Evolutionary conservation across 2,888 invertebrate species (phyloP), one percentile per base, ranked within the genome.

Genomic region (Calliphora vomitoria): DNA sequence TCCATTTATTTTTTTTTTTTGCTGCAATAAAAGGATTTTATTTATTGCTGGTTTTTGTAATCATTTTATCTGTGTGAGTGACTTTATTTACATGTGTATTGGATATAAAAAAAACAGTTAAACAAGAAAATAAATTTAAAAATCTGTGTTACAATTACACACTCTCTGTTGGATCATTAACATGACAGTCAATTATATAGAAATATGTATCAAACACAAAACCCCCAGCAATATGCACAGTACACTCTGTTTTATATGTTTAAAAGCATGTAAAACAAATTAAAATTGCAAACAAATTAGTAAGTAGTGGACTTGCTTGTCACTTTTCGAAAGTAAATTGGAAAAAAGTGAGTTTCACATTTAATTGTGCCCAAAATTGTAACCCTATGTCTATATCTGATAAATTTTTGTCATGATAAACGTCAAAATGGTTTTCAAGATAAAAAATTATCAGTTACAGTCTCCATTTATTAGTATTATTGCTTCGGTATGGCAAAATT

Each of bases 141-240:
- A 80, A 85, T 80, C 60, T 85, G 66, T 84, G 60, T 80, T 85
- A 80, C 60, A 80, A 80, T 85, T 85, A 60, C 74, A 80, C 20
- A 35, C 31, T 64, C 69, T 83, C 74, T 69, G 68, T 60, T 80
- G 80, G 81, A 78, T 87, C 72, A 81, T 87, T 81, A 81, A 78
- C 78, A 87, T 78, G 78, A 31, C 85, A 82, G 68, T 72, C 85
- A 84, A 81, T 84, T 87, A 74, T 66, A 66, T 80, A 31, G 44
- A 55, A 20, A 55, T 41, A 8, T 25, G 50, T 3, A 62, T 18
- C 35, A 35, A 11, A 55, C 6, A 38, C 20, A 50, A 72, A 53
- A 18, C 4, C 31, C 18, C n/a, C 6, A 31, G 25, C n/a, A 35
- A 10, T 31, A 31, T 18, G 6, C 2, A 31, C 4, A 3, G 13